Conservation (phyloP, 1,140 invertebrate species). For the Triops cancriformis region DNA sequence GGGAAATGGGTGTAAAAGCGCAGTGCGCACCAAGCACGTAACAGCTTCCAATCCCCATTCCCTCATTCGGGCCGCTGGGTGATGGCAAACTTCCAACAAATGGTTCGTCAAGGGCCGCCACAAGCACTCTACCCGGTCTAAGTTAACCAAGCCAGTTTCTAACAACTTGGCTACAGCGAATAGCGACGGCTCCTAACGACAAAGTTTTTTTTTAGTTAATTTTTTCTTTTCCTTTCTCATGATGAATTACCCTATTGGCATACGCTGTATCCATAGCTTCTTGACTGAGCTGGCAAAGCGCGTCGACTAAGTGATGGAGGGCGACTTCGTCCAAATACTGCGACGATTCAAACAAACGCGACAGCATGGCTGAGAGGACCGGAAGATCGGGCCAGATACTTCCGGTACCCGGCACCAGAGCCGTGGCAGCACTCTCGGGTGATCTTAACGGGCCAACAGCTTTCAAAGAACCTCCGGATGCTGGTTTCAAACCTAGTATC, state of each 20-base stretch:
- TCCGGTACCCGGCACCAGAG: slow-evolving; percentile 59
- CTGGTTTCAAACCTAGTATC: slow-evolving; percentile 93
- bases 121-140: slow-evolving; percentile 83
- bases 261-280: slow-evolving; percentile 97
- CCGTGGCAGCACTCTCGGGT: slow-evolving; percentile 71
- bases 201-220: neutral
- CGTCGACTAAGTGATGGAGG: slow-evolving; percentile 91
- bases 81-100: slow-evolving; percentile 88
- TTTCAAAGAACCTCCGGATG: slow-evolving; percentile 82
- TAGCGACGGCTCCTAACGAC: slow-evolving; percentile 77
- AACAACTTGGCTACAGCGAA: slow-evolving; percentile 95
- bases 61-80: slow-evolving; percentile 87
- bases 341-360: slow-evolving; percentile 86
- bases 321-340: slow-evolving; percentile 89
- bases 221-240: neutral
- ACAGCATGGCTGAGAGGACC: slow-evolving; percentile 84
- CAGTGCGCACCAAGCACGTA: slow-evolving; percentile 85
- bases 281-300: slow-evolving; percentile 87
- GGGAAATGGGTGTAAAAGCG: slow-evolving; percentile 77
- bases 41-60: slow-evolving; percentile 97
- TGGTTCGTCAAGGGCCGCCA: slow-evolving; percentile 96
- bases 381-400: slow-evolving; percentile 93
- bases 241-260: slow-evolving; percentile 68
- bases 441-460: slow-evolving; percentile 50
- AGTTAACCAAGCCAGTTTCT: slow-evolving; percentile 91